Percentiles rank a stretch among this genome's conserved stretches.
Evolutionary conservation across 2,888 invertebrate species (phyloP).

Genomic region (Proisotoma minuta): DNA sequence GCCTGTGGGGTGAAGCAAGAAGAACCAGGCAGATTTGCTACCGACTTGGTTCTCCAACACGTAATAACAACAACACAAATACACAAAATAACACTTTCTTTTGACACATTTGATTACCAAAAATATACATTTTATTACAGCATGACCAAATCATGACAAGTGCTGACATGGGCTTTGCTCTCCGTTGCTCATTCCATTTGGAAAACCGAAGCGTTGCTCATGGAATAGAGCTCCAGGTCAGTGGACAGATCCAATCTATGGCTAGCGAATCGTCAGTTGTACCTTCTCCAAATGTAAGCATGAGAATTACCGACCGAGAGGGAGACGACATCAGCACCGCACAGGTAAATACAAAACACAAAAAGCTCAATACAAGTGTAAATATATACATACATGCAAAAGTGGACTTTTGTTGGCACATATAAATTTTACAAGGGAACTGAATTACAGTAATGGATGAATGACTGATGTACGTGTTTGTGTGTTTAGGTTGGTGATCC

Average conservation of each 20-base stretch:
- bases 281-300: conserved; percentile 53
- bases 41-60: conserved; percentile 54
- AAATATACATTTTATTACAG: neutral
- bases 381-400: too few relatives aligned
- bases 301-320: conserved; percentile 52
- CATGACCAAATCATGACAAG: conserved; percentile 53
- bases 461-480: too few relatives aligned
- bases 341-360: conserved; percentile 47
- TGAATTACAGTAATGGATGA: too few relatives aligned
- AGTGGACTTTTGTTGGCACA: too few relatives aligned
- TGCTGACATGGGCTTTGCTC: conserved; percentile 53
- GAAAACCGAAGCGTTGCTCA: conserved; percentile 53
- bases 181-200: conserved; percentile 53
- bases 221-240: conserved; percentile 50
- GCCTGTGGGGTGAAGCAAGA: conserved; percentile 53
- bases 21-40: conserved; percentile 50
- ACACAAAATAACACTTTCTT: neutral
- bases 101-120: neutral
- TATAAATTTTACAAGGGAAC: too few relatives aligned
- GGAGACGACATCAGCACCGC: conserved; percentile 53
- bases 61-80: too few relatives aligned
- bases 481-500: conserved; percentile 52
- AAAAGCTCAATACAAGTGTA: too few relatives aligned
- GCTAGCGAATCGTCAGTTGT: conserved; percentile 52
- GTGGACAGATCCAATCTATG: conserved; percentile 49